Conservation (phyloP, 2,797 vertebrate genomes). For the Aotus griseimembra region DNA sequence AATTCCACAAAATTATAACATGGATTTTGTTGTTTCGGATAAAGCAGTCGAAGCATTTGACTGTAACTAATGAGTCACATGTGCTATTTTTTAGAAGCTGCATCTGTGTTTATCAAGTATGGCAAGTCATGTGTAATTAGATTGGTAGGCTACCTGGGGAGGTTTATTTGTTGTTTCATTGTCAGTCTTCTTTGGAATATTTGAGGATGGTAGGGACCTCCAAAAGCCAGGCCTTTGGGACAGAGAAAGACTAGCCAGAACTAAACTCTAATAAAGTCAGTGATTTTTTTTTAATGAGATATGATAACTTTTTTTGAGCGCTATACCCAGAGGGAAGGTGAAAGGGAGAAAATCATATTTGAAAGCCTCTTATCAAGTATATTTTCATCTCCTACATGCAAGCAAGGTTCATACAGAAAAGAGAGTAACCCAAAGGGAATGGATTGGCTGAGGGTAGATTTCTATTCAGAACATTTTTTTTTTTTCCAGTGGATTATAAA, state of each 20-base stretch:
- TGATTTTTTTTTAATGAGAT: constrained; percentile 21
- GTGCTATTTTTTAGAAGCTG: neutral
- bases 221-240: constrained; percentile 3
- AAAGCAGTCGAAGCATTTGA: neutral
- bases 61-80: neutral
- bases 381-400: constrained; percentile 25
- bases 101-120: constrained; percentile 1
- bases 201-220: neutral
- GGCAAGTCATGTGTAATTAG: neutral
- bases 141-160: neutral
- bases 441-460: neutral
- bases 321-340: constrained; percentile 9
- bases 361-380: constrained; percentile 33
- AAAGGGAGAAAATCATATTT: constrained; percentile 51
- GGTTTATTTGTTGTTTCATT: neutral
- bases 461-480: constrained; percentile 29
- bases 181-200: neutral
- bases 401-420: constrained; percentile 30
- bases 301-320: constrained; percentile 55
- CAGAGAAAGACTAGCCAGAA: constrained; percentile 12
- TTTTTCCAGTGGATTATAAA: neutral
- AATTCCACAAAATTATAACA: constrained; percentile 5
- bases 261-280: constrained; percentile 54
- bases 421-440: neutral
- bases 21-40: neutral